Evolutionary conservation across 2,113 vertebrate genomes (phyloP), one percentile per base, ranked within the genome.

Genomic region (Gambusia holbrooki): DNA sequence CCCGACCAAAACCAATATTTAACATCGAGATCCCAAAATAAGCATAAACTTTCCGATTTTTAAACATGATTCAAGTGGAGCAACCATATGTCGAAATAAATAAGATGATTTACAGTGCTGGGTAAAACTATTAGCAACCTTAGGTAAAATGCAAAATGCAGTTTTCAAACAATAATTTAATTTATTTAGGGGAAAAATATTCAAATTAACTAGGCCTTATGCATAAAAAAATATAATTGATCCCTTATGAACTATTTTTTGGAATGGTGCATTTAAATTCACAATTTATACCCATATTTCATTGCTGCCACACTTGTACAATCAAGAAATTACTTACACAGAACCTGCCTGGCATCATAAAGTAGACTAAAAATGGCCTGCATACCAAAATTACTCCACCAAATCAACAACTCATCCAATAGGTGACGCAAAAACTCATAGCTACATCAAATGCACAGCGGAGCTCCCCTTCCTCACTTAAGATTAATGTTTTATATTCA

Each of bases 1-100:
- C 74, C 82, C 28, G 60, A 76, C 78, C 80, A 72, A 86, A 87
- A 85, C 66, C 69, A n/a, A 30, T 68, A 69, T 30, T 22, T 28
- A 40, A 51, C 76, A 69, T 27, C 72, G 73, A 65, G 42, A 73
- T 74, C 69, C 51, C 35, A 37, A 37, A 37, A 37, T 12, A 37
- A 37, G 35, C 35, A 37, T 58, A 60, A 19, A 30, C 64, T 73
- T 28, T 22, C 73, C 71, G 25, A 77, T 7, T 33, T 81, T 65
- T 28, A 74, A 17, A n/a, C 7, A 0, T 10, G 11, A 76, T 17
- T 63, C 32, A 28, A 63, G n/a, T 51, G 17, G n/a, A 30, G n/a
- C 5, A 29, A 25, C 51, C 51, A 54, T 10, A 25, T 54, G 22
- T 54, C 5, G 19, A 48, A 48, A 48, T 48, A 19, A 17, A 17